Base-by-base conservation (phyloP, 2,113 vertebrate species). In the Budorcas taxicolor region DNA sequence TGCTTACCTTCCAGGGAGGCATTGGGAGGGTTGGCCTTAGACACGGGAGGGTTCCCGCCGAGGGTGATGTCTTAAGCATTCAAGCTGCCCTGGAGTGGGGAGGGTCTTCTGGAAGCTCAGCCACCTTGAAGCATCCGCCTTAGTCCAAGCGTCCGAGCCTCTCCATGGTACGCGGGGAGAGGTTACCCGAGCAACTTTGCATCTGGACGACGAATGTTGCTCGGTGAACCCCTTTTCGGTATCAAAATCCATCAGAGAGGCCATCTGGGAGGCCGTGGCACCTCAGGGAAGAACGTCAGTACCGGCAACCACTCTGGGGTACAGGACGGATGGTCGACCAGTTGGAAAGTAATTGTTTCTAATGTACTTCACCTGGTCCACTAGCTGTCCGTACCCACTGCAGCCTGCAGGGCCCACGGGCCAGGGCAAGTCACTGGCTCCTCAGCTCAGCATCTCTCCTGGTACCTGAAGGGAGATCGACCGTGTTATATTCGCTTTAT, bases 291-390 rank as follows among this genome's bases (percentile, higher is more conserved):
- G 95, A 57, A 40, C 53, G 1, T 55, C 57, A 27, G 60, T 15
- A 0, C 31, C 92, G 2, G 93, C 96, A 47, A 36, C 86, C n/a
- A 2, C 92, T 84, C 86, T 62, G 93, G 97, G 97, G 97, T 86
- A 87, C 53, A 23, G 95, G 98, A 98, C 19, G 90, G 87, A 31
- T 98, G 98, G 98, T 98, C 97, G 98, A 97, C 98, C 98, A 98
- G 98, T 96, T 97, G 98, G 97, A 98, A 97, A 97, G 98, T 98
- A 98, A 98, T 97, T 97, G 97, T 92, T 86, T 45, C 91, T 60
- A 98, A 97, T 98, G 97, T 97, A 96, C 96, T 97, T 98, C 98
- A 98, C 96, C 97, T 98, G 98, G 97, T 97, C 98, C 97, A 97
- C 97, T 98, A 97, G 97, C 96, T 55, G 95, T 98, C 96, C 7